Conservation (phyloP, 2,888 invertebrate species). For the Strigamia maritima region DNA sequence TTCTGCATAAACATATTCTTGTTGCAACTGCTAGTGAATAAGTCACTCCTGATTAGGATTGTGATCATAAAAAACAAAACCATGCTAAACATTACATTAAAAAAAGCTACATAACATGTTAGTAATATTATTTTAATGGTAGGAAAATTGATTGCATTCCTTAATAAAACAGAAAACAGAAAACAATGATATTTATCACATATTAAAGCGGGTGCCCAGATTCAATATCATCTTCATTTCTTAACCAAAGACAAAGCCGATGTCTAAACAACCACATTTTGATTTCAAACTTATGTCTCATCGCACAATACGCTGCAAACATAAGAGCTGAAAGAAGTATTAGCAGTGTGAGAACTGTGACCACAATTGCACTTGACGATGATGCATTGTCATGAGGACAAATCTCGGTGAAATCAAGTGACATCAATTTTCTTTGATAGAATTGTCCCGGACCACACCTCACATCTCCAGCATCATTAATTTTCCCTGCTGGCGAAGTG, state of each 20-base stretch:
- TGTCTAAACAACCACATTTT: conserved; percentile 38
- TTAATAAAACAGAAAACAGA: too few species aligned
- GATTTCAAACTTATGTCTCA: conserved; percentile 7
- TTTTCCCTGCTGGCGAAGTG: background rate
- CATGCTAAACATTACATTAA: too few species aligned
- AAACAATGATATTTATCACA: background rate
- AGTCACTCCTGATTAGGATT: too few species aligned
- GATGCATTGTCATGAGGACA: background rate
- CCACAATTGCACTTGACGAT: conserved; percentile 23
- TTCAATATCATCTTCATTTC: conserved; percentile 35
- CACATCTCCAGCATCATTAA: background rate
- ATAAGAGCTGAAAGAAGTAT: conserved; percentile 2
- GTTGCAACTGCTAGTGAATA: too few species aligned
- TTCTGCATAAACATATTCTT: too few species aligned
- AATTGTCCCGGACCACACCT: conserved; percentile 1
- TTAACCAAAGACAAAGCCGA: conserved; percentile 35
- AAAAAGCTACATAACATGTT: too few species aligned
- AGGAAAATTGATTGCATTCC: too few species aligned
- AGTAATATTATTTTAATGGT: too few species aligned
- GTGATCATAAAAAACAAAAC: too few species aligned
- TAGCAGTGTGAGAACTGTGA: background rate
- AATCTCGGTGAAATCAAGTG: background rate
- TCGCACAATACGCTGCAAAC: background rate
- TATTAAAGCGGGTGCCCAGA: conserved; percentile 35
- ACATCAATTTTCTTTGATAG: background rate